These are phyloP conservation scores for Celastrina argiolus DNA, from an alignment of 2,888 invertebrate genomes.

Conservation along the genomic window DNA sequence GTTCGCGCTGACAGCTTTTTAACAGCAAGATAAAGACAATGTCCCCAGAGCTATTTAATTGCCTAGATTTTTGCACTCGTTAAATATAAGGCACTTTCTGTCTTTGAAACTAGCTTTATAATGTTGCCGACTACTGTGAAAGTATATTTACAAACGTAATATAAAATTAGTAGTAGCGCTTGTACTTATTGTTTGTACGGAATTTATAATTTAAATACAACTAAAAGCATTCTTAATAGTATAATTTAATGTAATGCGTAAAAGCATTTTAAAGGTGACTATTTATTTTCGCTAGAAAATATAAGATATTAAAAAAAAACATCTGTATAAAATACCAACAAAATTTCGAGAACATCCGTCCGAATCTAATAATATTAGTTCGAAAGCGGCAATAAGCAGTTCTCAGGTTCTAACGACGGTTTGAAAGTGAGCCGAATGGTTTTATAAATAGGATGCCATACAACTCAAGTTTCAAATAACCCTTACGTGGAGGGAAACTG, in stretches of 20 bases:
- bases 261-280: too few relatives aligned
- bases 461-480: slow-evolving; percentile 57
- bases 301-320: neutral
- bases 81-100: neutral
- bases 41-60: slow-evolving; percentile 15
- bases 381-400: slow-evolving; percentile 38
- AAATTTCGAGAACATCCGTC: neutral
- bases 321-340: neutral
- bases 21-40: slow-evolving; percentile 28
- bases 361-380: slow-evolving; percentile 3
- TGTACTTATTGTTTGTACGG: neutral
- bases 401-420: slow-evolving; percentile 52
- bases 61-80: slow-evolving; percentile 11
- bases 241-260: neutral
- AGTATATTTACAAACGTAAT: neutral
- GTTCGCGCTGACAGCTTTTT: slow-evolving; percentile 28
- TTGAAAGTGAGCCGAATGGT: slow-evolving; percentile 50
- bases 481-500: slow-evolving; percentile 58
- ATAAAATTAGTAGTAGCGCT: neutral
- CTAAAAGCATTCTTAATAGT: neutral
- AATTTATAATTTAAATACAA: neutral
- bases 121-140: neutral
- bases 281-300: too few relatives aligned
- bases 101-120: slow-evolving; percentile 2
- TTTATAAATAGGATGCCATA: slow-evolving; percentile 60